Percentiles rank a stretch among this genome's conserved stretches.
Evolutionary conservation across 2,797 vertebrate genomes (phyloP).

Genomic region (Ispidina lecontei): DNA sequence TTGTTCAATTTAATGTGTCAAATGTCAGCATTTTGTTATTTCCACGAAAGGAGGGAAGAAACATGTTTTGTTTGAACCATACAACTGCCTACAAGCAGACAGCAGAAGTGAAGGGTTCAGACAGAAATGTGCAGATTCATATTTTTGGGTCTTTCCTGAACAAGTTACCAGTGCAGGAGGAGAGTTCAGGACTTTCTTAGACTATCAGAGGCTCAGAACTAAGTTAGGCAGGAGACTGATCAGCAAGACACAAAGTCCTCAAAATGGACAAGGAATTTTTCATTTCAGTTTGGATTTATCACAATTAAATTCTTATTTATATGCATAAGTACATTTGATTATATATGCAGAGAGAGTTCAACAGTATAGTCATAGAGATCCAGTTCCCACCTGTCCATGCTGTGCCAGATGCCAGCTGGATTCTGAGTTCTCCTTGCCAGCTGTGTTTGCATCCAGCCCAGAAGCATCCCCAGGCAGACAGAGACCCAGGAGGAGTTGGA

Average conservation of each 20-base stretch:
- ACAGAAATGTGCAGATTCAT: background rate
- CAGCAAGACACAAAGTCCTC: background rate
- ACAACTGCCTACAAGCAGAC: background rate
- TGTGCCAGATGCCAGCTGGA: background rate
- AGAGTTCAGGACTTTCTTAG: background rate
- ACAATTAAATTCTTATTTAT: background rate
- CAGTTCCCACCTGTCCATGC: background rate
- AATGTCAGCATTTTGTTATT: constrained; percentile 42
- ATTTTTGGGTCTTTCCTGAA: background rate
- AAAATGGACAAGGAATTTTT: background rate
- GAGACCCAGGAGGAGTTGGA: background rate
- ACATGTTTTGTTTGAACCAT: background rate
- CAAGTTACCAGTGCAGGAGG: background rate
- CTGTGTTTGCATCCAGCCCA: background rate
- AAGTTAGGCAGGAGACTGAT: background rate
- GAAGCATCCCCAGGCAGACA: background rate
- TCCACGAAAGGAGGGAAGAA: constrained; percentile 21
- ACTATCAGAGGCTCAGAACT: background rate
- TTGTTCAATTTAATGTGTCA: constrained; percentile 6
- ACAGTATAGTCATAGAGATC: background rate
- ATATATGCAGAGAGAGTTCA: background rate
- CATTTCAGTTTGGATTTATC: background rate
- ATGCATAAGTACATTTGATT: background rate
- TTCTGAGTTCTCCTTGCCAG: background rate
- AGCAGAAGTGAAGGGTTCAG: constrained; percentile 9